phyloP scores from a whole-genome alignment of 2,797 vertebrate species.

The Uromys caudimaculatus region DNA sequence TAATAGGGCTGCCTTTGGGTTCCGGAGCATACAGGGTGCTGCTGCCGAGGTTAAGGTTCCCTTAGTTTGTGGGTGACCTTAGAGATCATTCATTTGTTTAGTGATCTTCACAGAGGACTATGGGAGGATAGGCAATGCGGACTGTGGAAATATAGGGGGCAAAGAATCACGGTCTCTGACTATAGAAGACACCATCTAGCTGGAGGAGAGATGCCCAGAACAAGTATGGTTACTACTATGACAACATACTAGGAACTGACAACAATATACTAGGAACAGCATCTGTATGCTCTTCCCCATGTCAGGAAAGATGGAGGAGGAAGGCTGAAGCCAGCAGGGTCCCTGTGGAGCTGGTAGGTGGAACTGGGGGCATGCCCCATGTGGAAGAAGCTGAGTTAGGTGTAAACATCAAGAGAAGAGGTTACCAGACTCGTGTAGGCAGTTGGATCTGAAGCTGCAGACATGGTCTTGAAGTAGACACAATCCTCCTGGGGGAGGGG shows the following conservation, averaged over 20 bases:
- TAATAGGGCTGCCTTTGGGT: fast-evolving
- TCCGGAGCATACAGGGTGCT: fast-evolving
- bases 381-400: neutral
- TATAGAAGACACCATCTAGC: neutral
- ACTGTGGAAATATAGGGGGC: neutral
- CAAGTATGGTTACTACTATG: neutral
- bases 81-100: neutral
- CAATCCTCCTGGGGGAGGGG: neutral
- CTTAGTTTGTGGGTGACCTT: neutral
- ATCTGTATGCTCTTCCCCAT: neutral
- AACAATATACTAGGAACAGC: too few species aligned
- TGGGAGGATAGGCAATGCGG: neutral
- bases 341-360: neutral
- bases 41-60: neutral
- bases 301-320: neutral
- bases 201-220: neutral
- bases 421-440: neutral
- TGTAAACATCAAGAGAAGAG: neutral
- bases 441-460: neutral
- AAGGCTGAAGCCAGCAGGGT: neutral
- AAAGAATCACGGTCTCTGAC: neutral
- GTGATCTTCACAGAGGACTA: neutral
- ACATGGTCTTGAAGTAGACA: fast-evolving
- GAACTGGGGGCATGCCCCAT: fast-evolving
- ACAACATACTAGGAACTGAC: too few species aligned